These are phyloP conservation scores for Thunnus maccoyii DNA, from an alignment of 2,113 vertebrate species.

Conservation along the genomic window DNA sequence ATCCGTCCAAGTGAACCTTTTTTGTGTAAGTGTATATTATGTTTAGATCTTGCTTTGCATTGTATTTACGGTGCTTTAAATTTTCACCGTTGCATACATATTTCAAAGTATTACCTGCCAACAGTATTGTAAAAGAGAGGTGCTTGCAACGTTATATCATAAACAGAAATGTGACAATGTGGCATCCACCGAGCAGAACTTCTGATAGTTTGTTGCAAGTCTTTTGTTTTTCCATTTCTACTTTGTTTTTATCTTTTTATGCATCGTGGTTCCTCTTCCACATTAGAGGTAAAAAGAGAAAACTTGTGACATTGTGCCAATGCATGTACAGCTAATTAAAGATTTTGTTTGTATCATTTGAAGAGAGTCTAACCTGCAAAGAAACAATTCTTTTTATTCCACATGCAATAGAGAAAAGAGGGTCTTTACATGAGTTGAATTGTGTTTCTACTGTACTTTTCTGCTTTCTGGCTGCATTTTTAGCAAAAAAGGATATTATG, in stretches of 20 bases:
- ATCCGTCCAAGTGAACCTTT: conserved; percentile 33
- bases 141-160: conserved; percentile 14
- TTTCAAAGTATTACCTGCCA: conserved; percentile 50
- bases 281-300: conserved; percentile 35
- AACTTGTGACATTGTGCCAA: conserved; percentile 66
- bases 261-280: conserved; percentile 46
- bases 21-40: conserved; percentile 16
- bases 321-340: conserved; percentile 73
- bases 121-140: conserved; percentile 48
- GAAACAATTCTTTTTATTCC: neutral
- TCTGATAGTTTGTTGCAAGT: conserved; percentile 28
- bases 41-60: conserved; percentile 21
- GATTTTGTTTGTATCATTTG: conserved; percentile 53
- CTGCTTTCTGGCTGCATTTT: neutral
- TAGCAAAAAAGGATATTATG: neutral
- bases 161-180: neutral
- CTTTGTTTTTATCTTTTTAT: conserved; percentile 37
- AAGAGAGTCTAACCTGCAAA: conserved; percentile 13
- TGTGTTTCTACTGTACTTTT: neutral
- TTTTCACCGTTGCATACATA: conserved; percentile 37
- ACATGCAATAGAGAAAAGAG: neutral
- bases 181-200: conserved; percentile 5
- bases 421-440: neutral
- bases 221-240: conserved; percentile 4
- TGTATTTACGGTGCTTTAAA: conserved; percentile 23